Evolutionary conservation across 2,888 invertebrate species (phyloP).

Genomic region (Troides aeacus): DNA sequence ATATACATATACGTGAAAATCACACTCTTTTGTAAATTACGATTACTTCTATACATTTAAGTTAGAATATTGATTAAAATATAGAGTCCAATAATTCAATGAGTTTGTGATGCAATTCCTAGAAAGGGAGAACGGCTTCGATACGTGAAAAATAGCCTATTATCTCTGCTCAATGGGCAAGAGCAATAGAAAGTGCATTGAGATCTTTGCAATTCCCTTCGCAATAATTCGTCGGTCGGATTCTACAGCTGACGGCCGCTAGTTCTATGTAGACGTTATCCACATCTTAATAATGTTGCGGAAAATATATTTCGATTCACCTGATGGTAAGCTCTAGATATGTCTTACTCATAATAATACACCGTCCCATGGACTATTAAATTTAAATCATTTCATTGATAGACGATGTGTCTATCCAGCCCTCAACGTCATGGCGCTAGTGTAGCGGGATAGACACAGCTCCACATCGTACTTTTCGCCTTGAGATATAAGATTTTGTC

Average conservation of each 20-base stretch:
- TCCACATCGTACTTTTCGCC: no score
- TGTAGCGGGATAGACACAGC: no score
- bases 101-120: neutral
- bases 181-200: constrained; percentile 56
- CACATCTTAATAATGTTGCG: neutral
- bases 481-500: no score
- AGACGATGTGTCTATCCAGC: no score
- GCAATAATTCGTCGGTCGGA: constrained; percentile 54
- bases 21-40: no score
- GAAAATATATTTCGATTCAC: neutral
- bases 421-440: no score
- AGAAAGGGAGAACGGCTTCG: constrained; percentile 9
- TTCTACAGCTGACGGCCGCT: constrained; percentile 42
- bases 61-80: neutral
- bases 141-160: constrained; percentile 55
- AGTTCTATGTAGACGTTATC: neutral
- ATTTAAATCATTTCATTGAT: no score
- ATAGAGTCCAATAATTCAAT: neutral
- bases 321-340: no score
- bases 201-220: constrained; percentile 53
- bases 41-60: no score
- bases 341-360: no score
- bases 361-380: no score
- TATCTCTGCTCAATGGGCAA: constrained; percentile 50
- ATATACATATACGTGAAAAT: no score